Evolutionary conservation across 2,888 invertebrate species (phyloP), one percentile per base, ranked within the genome.

Genomic region (Branchipolynoe longqiensis): DNA sequence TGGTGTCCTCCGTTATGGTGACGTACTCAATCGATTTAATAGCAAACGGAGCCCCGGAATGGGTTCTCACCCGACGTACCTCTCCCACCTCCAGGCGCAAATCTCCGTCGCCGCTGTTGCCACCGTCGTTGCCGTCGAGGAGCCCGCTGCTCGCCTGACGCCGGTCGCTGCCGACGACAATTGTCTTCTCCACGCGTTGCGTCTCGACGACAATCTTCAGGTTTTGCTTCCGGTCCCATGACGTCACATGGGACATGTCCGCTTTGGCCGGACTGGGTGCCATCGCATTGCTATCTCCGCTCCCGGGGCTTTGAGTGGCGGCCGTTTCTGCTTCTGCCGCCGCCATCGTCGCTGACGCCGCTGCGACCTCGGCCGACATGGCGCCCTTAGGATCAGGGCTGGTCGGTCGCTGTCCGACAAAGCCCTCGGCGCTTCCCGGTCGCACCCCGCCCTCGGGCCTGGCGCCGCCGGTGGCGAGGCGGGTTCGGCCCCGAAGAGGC

Each of bases 1-100:
- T 78, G 41, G 41, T 41, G 54, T 78, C 78, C 28, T 78, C 78
- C 54, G 4, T 78, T 12, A 78, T 78, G 25, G 78, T 78, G 48
- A 78, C 78, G 54, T 78, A 78, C 22, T 78, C 78, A 0, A 78
- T 78, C 12, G 78, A 40, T 28, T 78, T 78, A 0, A 40, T 31
- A n/a, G 48, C 48, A 1, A 48, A 25, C 41, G 41, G 69, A 1
- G 69, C 33, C 62, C 31, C 28, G 6, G n/a, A n/a, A 18, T n/a
- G 12, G 12, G 14, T 4, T n/a, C 31, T 38, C 69, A 12, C 69
- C 8, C 36, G 69, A 25, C 22, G 14, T 12, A 48, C 54, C 48
- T 41, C 78, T 25, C 48, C 74, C 8, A 36, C 74, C 25, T 78
- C 40, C 8, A 18, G 8, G 38, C 38, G 3, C 54, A 78, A 25